These are phyloP conservation scores for Gorsachius goisagi DNA, from an alignment of 2,113 vertebrate genomes.

Conservation along the genomic window DNA sequence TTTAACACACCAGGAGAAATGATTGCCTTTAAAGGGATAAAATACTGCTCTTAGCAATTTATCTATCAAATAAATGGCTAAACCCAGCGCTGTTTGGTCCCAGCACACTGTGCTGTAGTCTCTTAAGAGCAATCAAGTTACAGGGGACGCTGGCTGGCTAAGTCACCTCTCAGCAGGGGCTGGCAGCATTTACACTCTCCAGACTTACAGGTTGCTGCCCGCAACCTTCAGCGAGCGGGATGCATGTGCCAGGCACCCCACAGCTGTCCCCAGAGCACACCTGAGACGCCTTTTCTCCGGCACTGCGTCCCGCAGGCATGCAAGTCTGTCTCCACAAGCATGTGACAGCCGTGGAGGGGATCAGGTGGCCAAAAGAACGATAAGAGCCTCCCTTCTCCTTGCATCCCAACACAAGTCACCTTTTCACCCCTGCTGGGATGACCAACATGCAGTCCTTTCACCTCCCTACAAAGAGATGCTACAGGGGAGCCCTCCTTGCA, in stretches of 20 bases:
- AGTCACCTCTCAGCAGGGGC: not conserved
- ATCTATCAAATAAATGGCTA: not conserved
- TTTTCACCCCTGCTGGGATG: not conserved
- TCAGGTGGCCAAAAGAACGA: not conserved
- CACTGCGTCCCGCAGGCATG: rapidly evolving
- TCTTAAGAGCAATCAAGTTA: not conserved
- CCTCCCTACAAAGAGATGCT: not conserved
- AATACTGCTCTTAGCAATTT: not conserved
- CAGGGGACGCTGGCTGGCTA: not conserved
- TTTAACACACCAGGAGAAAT: not conserved
- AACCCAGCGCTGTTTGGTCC: not conserved
- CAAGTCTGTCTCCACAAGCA: not conserved
- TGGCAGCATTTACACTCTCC: not conserved
- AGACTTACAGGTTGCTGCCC: not conserved
- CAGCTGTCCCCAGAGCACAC: rapidly evolving
- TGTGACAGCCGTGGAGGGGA: rapidly evolving
- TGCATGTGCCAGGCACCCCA: rapidly evolving
- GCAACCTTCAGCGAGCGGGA: not conserved
- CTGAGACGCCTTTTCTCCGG: not conserved
- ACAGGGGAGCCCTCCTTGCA: rapidly evolving
- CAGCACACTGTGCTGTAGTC: not conserved
- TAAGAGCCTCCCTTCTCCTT: not conserved
- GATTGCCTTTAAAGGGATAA: not conserved
- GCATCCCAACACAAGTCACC: rapidly evolving
- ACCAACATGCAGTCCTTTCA: not conserved